Base-by-base conservation (phyloP, 2,888 invertebrate genomes). In the Piscicola geometra region DNA sequence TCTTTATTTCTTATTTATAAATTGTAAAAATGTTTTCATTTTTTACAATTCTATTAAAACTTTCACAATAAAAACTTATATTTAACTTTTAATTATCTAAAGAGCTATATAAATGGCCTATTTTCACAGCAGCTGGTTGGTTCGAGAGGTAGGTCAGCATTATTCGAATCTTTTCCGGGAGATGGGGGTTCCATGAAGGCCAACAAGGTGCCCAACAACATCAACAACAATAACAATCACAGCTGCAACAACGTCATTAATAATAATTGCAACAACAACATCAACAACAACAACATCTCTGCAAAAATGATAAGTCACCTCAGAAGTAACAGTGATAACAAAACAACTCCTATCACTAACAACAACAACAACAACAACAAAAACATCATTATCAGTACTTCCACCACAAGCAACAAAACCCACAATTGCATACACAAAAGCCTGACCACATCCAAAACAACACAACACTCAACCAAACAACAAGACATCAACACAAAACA, bases 151-250 rank as follows among this genome's bases (percentile, higher is more conserved):
- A 9, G 60, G 25, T 25, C 60, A 15, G 60, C 60, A 3, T 21
- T 56, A 3, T 56, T 56, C n/a, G 60, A 56, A n/a, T 56, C 60
- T 18, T 56, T 56, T 21, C 60, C 60, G 5, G 60, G 60, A 18
- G 60, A 56, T 56, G 60, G 60, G 5, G 60, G 60, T n/a, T 56
- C 60, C 25, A 56, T 56, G 3, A 56, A 56, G 25, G 60, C 60
- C 25, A 56, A 56, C 60, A 56, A 56, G n/a, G 25, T 5, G 9
- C 50, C 21, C 21, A 15, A 15, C 50, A 56, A 56, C n/a, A 56
- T 5, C 60, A 41, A 41, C 41, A 41, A 15, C 41, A 9, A 15
- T 41, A 41, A 41, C 41, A 41, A 15, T 15, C 41, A 5, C 41
- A 5, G 41, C 5, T 41, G 41, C 41, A 41, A 41, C 15, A 41